Conservation (phyloP, 2,797 vertebrate genomes). For the Rhinella marina region DNA sequence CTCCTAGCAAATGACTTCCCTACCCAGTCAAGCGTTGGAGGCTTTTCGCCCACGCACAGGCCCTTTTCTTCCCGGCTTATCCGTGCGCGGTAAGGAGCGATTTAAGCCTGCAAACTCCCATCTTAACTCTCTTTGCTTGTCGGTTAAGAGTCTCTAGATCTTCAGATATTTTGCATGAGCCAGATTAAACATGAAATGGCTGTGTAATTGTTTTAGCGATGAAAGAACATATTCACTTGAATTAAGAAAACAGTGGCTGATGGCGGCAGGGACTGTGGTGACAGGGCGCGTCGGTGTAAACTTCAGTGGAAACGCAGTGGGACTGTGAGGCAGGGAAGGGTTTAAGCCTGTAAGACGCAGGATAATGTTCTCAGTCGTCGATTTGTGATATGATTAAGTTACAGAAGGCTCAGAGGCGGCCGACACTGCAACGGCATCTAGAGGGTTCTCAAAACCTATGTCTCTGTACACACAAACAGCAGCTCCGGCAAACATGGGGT, state of each 20-base stretch:
- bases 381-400: constrained; percentile 1
- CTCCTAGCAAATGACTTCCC: constrained; percentile 23
- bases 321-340: background rate
- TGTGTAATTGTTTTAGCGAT: constrained; percentile 22
- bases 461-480: background rate
- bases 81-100: background rate
- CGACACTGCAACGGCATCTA: background rate
- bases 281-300: background rate
- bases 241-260: background rate
- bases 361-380: background rate
- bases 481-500: background rate
- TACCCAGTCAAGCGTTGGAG: constrained; percentile 6
- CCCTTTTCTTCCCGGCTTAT: constrained; percentile 31
- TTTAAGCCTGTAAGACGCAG: background rate
- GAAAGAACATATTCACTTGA: constrained; percentile 5
- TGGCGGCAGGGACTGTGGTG: background rate
- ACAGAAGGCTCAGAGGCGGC: background rate
- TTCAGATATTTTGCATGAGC: background rate
- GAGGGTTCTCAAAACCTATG: background rate
- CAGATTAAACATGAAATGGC: constrained; percentile 24
- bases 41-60: constrained; percentile 23
- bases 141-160: constrained; percentile 5
- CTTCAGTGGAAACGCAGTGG: background rate
- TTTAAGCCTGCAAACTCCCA: background rate
- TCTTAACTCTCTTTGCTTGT: background rate